Base-by-base conservation (phyloP, 2,797 vertebrate species). In the Tachyglossus aculeatus region DNA sequence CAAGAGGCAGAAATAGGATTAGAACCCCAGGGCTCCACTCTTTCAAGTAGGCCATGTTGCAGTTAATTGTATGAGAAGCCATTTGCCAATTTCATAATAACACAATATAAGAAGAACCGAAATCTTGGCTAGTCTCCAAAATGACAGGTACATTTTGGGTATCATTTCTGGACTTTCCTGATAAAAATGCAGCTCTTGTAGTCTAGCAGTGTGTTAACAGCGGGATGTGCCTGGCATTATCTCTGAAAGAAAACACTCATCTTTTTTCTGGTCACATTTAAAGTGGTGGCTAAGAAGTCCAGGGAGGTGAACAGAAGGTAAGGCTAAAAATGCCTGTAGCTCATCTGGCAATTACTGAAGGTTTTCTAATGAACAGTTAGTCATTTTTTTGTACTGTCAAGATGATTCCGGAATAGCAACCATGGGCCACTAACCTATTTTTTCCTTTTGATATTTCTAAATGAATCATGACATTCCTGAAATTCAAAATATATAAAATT, bases 401-500 rank as follows among this genome's bases (percentile, higher is more conserved):
- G 33, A 55, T 38, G 54, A 78, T 55, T 69, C 22, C 37, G 63
- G n/a, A 75, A 72, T 31, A 56, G 11, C 60, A 54, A 55, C 63
- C 22, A 3, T 72, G 70, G 79, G 6, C 40, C 64, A 31, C 5
- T 82, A 59, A 52, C 68, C 67, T 78, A 41, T 72, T 69, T 57
- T 58, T 22, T 33, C 16, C 18, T 25, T 3, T 15, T 43, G 5
- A 62, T 71, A 73, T 40, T 74, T 81, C 48, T 51, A 70, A 24
- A 9, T 66, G 21, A 34, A 56, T 57, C 11, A 52, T 16, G 64
- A 76, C 2, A 66, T 80, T 57, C 11, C 48, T 16, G 66, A 76
- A 2, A 66, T 80, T 82, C 25, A 69, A 71, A 59, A 34, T 18
- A 5, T 64, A 73, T 69, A 80, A 77, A 64, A 31, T 47, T 62